A percentile compares a stretch with the other conserved stretches of the same genome.
These are phyloP conservation scores for Sylvilagus bachmani DNA, from an alignment of 2,113 vertebrate genomes.

Conservation along the genomic window DNA sequence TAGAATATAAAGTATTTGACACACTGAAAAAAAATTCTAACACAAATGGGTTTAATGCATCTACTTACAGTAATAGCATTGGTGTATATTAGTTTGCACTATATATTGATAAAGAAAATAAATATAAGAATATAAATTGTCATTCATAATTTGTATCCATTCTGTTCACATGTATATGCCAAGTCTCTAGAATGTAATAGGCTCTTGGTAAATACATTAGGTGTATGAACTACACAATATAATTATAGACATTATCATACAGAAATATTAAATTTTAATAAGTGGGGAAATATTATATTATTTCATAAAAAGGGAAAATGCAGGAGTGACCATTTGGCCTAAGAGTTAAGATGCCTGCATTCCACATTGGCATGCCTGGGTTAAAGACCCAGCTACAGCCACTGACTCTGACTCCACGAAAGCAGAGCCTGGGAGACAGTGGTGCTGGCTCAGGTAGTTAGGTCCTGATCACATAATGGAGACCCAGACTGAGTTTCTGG, in stretches of 20 bases:
- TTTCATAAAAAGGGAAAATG: slow-evolving; percentile 24
- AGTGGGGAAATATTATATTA: not conserved
- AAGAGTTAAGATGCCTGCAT: too few species aligned
- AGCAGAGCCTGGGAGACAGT: too few species aligned
- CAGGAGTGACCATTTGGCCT: too few species aligned
- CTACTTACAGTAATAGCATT: not conserved
- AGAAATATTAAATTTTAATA: slow-evolving; percentile 42
- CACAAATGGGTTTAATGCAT: not conserved
- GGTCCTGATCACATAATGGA: too few species aligned
- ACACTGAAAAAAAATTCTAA: too few species aligned
- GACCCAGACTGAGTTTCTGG: too few species aligned
- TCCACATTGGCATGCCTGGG: too few species aligned
- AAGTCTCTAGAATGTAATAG: not conserved
- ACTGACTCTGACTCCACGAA: too few species aligned
- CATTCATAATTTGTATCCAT: not conserved
- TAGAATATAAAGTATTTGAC: too few species aligned
- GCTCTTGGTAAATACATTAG: slow-evolving; percentile 3
- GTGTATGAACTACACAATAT: not conserved
- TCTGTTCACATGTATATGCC: not conserved
- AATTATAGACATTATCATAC: slow-evolving; percentile 7
- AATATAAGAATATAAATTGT: not conserved
- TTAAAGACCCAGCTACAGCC: too few species aligned
- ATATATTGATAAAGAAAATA: not conserved
- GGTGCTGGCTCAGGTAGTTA: too few species aligned
- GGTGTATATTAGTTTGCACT: not conserved